Percentiles rank a stretch among this genome's conserved stretches.
Evolutionary conservation across 2,888 invertebrate genomes (phyloP).

Genomic region (Drosophila sordidula): DNA sequence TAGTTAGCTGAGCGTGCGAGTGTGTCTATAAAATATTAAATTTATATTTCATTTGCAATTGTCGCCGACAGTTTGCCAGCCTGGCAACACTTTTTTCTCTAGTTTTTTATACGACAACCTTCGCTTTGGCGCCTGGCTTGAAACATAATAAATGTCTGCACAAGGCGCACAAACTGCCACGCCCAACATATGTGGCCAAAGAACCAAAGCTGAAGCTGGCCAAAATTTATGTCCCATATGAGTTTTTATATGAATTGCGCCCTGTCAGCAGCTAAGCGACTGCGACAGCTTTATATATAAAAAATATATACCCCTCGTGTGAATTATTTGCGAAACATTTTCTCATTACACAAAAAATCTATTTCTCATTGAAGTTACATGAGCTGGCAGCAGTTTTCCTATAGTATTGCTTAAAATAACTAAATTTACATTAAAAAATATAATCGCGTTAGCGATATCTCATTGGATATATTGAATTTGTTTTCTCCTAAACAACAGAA

Average conservation of each 20-base stretch:
- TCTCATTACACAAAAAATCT: slow-evolving; percentile 36
- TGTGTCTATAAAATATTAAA: slow-evolving; percentile 76
- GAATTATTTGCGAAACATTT: slow-evolving; percentile 65
- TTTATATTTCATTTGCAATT: slow-evolving; percentile 81
- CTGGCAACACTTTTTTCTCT: slow-evolving; percentile 29
- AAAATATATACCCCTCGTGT: slow-evolving; percentile 10
- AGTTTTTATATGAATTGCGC: slow-evolving; percentile 59
- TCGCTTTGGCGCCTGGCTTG: slow-evolving; percentile 39
- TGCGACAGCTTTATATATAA: slow-evolving; percentile 12
- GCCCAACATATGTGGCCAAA: slow-evolving; percentile 43
- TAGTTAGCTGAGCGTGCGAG: slow-evolving; percentile 20
- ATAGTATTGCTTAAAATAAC: no score
- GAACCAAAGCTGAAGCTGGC: slow-evolving; percentile 34
- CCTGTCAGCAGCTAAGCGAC: slow-evolving; percentile 72
- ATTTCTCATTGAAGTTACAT: background rate
- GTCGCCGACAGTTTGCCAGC: slow-evolving; percentile 64
- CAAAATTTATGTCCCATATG: slow-evolving; percentile 64
- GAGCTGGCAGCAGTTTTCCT: background rate
- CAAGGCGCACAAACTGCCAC: slow-evolving; percentile 52
- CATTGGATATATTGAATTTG: no score
- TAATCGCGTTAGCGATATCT: no score
- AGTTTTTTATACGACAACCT: slow-evolving; percentile 12
- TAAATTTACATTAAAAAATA: no score
- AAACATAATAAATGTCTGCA: slow-evolving; percentile 72
- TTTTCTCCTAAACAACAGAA: no score